Evolutionary conservation across 2,888 invertebrate genomes (phyloP), one percentile per base, ranked within the genome.

Genomic region (Ophion slaviceki): DNA sequence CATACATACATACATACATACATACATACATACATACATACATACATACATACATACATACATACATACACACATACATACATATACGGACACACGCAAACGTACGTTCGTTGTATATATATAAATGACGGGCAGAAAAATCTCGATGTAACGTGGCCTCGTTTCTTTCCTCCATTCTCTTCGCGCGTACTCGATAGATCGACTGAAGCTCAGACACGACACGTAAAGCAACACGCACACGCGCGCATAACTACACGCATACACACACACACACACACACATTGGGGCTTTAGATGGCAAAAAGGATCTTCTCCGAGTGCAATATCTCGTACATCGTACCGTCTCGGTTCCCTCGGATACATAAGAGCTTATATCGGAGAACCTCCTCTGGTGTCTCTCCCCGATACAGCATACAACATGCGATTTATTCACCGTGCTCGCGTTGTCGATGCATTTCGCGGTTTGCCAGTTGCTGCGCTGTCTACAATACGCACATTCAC

Each of bases 381-480:
- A 59, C 59, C 66, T 81, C 68, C 47, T 76, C 59, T 68, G 79
- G 61, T 59, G 36, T 74, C 61, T 61, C 61, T 40, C 74, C 40
- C 76, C 68, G 36, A 59, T 71, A 67, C 67, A 72, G 71, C 59
- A 72, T 62, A 68, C 76, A 77, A 79, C 81, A 40, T 74, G 64
- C 64, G 78, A 85, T 85, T 85, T 85, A 81, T 81, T 82, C 81
- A 78, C 68, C 85, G 74, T 17, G 53, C 14, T 53, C 61, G 68
- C 78, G 81, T 78, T 82, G 74, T 85, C 81, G 85, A 85, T 78
- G 81, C 85, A 82, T 85, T 85, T 85, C 78, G 85, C 85, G 81
- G 85, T 85, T 85, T 77, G 53, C 62, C 84, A 45, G 66, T 61
- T 70, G 81, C 80, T 71, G 71, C 77, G 82, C 17, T 47, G 47